These are phyloP conservation scores for Hydropsyche tenuis DNA, from an alignment of 1,140 invertebrate genomes.

Conservation along the genomic window DNA sequence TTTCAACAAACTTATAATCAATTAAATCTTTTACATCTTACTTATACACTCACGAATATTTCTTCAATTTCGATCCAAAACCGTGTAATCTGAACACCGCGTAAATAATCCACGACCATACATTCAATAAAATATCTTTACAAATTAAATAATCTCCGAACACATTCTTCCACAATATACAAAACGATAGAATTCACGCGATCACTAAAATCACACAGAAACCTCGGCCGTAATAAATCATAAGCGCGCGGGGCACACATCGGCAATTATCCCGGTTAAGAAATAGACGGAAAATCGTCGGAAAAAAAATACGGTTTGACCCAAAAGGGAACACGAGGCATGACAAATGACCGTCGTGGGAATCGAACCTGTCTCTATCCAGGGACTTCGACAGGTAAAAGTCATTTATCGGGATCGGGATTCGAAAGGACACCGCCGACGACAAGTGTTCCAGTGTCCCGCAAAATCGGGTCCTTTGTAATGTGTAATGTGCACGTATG, in stretches of 20 bases:
- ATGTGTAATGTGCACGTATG: too few relatives aligned
- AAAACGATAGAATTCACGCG: neutral
- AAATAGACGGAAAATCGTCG: neutral
- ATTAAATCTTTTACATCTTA: too few relatives aligned
- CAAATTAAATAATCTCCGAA: too few relatives aligned
- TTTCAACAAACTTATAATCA: too few relatives aligned
- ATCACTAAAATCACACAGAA: neutral
- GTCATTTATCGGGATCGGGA: conserved; percentile 4
- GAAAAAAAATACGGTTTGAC: too few relatives aligned
- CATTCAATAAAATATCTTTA: too few relatives aligned
- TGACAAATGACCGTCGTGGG: conserved; percentile 33
- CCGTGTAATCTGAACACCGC: too few relatives aligned
- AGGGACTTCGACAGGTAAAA: conserved; percentile 3
- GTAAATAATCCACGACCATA: too few relatives aligned
- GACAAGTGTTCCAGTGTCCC: neutral
- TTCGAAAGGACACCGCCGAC: neutral
- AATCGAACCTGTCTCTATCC: conserved; percentile 15
- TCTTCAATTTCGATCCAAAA: too few relatives aligned
- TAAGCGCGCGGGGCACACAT: neutral
- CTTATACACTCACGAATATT: too few relatives aligned
- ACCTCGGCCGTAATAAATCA: conserved; percentile 8
- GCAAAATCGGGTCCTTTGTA: neutral
- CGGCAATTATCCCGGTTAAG: conserved; percentile 7
- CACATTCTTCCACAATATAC: neutral
- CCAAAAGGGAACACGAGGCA: neutral